Conservation (phyloP, 1,140 invertebrate genomes). For the Formica selysi region DNA sequence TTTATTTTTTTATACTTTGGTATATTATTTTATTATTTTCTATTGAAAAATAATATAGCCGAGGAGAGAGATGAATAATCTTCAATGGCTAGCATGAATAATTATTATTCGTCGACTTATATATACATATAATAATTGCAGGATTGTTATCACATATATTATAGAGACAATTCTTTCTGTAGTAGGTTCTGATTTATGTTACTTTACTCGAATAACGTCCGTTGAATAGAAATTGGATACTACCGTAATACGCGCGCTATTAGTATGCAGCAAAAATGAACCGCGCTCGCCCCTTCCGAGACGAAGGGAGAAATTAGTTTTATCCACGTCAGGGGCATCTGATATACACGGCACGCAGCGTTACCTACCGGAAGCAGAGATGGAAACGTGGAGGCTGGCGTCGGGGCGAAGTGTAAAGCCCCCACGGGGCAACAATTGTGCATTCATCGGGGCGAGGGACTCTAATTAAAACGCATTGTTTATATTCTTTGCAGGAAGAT, state of each 20-base stretch:
- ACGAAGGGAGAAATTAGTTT: conserved; percentile 73
- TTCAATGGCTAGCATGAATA: background rate
- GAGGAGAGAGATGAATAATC: background rate
- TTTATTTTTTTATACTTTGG: background rate
- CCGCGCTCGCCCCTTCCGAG: conserved; percentile 44
- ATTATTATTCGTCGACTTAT: background rate
- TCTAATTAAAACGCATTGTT: conserved; percentile 86
- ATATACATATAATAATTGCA: no score
- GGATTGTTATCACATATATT: background rate
- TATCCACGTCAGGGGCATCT: conserved; percentile 65
- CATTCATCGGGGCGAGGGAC: conserved; percentile 81
- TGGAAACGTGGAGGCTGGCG: conserved; percentile 57
- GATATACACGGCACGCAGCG: conserved; percentile 70
- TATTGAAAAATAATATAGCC: background rate
- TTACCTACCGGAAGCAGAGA: conserved; percentile 54
- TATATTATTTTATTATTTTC: background rate
- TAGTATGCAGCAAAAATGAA: conserved; percentile 76
- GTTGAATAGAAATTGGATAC: conserved; percentile 50
- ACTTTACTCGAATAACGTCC: conserved; percentile 7
- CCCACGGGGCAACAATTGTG: conserved; percentile 80
- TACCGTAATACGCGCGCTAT: conserved; percentile 54
- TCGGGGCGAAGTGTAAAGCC: conserved; percentile 68
- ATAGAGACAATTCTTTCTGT: background rate
- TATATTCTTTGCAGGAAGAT: conserved; percentile 84
- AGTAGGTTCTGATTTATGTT: conserved; percentile 30